Conservation (phyloP, 1,140 invertebrate species). For the Pseudomyrmex sp. region DNA sequence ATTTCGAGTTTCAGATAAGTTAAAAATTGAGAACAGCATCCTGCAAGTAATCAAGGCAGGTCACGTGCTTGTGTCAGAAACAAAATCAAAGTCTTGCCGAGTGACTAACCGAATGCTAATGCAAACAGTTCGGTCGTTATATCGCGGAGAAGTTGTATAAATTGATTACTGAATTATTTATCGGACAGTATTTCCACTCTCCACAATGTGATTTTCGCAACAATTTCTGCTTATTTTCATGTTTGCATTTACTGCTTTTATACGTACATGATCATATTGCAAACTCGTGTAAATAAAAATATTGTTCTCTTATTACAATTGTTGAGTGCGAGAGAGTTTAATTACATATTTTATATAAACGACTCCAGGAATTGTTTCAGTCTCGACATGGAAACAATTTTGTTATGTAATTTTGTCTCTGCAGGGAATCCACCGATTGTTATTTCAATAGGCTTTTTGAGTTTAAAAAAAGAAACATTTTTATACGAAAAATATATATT, state of each 20-base stretch:
- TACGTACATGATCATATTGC: not conserved
- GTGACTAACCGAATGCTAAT: conserved; percentile 68
- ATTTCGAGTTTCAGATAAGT: conserved; percentile 17
- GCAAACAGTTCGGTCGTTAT: conserved; percentile 47
- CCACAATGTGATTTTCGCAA: conserved; percentile 41
- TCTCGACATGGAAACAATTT: too few species aligned
- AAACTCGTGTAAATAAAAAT: not conserved
- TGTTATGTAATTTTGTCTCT: too few species aligned
- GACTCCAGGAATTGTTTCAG: too few species aligned
- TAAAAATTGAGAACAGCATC: conserved; percentile 39
- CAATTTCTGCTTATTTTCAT: conserved; percentile 33
- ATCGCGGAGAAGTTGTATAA: conserved; percentile 67
- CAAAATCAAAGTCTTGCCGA: conserved; percentile 67
- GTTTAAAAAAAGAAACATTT: not conserved
- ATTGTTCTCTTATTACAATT: too few species aligned
- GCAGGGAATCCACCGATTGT: too few species aligned
- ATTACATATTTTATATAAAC: too few species aligned
- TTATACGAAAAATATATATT: not conserved
- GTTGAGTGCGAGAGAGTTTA: too few species aligned
- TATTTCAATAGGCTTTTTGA: too few species aligned
- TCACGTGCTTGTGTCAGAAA: conserved; percentile 56
- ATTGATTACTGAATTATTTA: conserved; percentile 76
- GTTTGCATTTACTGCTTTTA: not conserved
- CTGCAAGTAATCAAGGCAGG: conserved; percentile 42
- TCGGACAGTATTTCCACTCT: conserved; percentile 50